These are phyloP conservation scores for rabbit (Oryctolagus cuniculus) DNA, from an alignment of 2,113 vertebrate species.

Conservation along the genomic window DNA sequence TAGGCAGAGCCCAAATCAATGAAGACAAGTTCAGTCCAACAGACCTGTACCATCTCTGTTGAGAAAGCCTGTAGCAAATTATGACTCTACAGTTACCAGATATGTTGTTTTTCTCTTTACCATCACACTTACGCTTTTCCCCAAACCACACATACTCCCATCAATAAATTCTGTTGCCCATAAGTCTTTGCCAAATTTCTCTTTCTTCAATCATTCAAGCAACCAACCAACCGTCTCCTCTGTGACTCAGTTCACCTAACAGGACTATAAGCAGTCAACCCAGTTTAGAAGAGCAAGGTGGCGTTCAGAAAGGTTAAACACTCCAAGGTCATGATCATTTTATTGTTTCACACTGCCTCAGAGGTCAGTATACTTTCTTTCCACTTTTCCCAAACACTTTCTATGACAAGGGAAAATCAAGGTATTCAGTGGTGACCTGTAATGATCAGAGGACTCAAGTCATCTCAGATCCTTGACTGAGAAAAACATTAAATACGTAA, in stretches of 20 bases:
- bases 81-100: neutral
- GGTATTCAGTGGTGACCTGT: neutral
- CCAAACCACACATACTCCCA: neutral
- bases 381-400: neutral
- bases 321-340: neutral
- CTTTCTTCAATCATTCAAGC: neutral
- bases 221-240: neutral
- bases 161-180: neutral
- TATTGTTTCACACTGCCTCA: neutral
- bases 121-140: neutral
- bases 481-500: slow-evolving; percentile 12
- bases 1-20: neutral
- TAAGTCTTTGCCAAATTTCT: neutral
- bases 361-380: neutral
- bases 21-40: neutral
- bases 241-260: neutral
- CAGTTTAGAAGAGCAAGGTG: neutral
- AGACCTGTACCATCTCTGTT: neutral
- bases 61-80: slow-evolving; percentile 15
- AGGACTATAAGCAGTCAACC: neutral
- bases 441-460: neutral
- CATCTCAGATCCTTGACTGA: neutral
- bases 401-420: neutral
- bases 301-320: neutral
- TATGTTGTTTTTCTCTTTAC: neutral